Conservation (phyloP, 2,888 invertebrate genomes). For the Cephonodes hylas region DNA sequence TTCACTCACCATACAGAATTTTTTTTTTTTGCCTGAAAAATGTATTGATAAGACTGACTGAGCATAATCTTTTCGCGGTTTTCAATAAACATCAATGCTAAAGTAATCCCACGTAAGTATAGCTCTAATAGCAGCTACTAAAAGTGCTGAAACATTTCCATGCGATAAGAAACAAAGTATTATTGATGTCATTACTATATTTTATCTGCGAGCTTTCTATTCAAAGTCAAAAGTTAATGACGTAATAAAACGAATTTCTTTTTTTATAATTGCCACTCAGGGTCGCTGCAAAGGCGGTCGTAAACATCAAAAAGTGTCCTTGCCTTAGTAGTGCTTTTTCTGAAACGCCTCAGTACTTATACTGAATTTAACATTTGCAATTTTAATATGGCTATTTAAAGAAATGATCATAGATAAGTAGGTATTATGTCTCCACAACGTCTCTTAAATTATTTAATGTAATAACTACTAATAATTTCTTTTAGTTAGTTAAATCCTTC, state of each 20-base stretch:
- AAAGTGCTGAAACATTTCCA: neutral
- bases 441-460: neutral
- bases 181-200: slow-evolving; percentile 16
- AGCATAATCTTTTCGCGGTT: too few relatives aligned
- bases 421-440: neutral
- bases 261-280: slow-evolving; percentile 34
- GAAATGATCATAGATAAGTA: neutral
- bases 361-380: neutral
- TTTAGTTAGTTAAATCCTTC: too few relatives aligned
- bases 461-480: too few relatives aligned
- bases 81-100: too few relatives aligned
- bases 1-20: too few relatives aligned
- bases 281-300: slow-evolving; percentile 26
- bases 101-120: neutral
- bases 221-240: slow-evolving; percentile 40
- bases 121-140: neutral
- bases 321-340: slow-evolving; percentile 15
- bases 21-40: too few relatives aligned
- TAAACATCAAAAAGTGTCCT: slow-evolving; percentile 24
- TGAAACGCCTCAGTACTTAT: neutral
- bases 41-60: too few relatives aligned
- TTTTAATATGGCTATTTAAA: neutral
- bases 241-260: slow-evolving; percentile 37
- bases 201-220: slow-evolving; percentile 26
- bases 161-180: neutral